A percentile compares a stretch with the other conserved stretches of the same genome.
Conservation (phyloP, 2,113 vertebrate genomes). For the Paramormyrops kingsleyae region DNA sequence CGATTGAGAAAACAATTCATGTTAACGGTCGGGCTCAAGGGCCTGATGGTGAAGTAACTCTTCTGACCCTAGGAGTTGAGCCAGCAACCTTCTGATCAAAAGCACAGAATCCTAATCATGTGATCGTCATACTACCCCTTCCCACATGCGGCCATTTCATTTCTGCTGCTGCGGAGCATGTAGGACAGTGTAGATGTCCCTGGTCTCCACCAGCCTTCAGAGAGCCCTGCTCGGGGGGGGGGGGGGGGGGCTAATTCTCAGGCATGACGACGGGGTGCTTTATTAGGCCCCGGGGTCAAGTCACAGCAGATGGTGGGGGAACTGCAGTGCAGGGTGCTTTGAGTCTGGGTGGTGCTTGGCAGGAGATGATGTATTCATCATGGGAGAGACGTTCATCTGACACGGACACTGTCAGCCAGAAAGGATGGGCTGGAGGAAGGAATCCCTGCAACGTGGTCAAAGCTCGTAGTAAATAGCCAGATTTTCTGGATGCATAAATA, state of each 20-base stretch:
- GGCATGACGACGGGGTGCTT: neutral
- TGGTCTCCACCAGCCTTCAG: neutral
- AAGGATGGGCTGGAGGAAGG: neutral
- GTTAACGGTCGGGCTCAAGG: neutral
- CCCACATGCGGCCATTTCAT: neutral
- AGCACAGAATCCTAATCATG: neutral
- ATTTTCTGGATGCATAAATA: neutral
- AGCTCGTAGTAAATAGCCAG: neutral
- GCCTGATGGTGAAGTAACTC: neutral
- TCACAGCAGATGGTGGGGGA: neutral
- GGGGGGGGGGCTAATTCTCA: neutral
- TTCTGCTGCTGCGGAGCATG: neutral
- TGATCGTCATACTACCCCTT: neutral
- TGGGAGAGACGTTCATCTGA: neutral
- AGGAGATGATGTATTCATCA: neutral
- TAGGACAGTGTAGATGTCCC: neutral
- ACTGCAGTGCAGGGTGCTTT: neutral
- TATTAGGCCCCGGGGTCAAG: neutral
- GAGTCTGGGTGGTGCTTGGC: neutral
- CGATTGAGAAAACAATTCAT: neutral
- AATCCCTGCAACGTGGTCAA: neutral
- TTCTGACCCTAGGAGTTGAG: neutral
- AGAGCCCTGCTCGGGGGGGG: neutral
- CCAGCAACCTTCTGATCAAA: neutral
- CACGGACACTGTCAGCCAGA: neutral